Percentiles rank a stretch among this genome's conserved stretches.
phyloP scores from a whole-genome alignment of 2,888 invertebrate species.

The Pycnomerus fuliginosus region DNA sequence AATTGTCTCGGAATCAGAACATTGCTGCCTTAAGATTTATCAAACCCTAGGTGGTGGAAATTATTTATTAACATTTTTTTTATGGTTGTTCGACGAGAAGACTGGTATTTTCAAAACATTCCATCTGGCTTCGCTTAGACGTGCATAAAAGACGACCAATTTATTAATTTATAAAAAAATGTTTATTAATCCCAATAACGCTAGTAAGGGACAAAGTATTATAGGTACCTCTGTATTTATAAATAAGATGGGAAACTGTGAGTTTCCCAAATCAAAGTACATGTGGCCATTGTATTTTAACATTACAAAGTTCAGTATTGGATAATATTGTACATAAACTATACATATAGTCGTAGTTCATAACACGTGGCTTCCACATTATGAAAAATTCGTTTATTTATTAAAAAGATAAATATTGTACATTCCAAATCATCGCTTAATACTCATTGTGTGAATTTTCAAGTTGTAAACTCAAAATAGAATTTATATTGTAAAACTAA shows the following conservation, averaged over 20 bases:
- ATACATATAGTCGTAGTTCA: slow-evolving; percentile 34
- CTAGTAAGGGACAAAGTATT: slow-evolving; percentile 23
- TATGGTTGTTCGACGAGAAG: slow-evolving; percentile 13
- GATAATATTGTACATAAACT: slow-evolving; percentile 35
- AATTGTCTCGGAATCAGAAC: slow-evolving; percentile 21
- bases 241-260: slow-evolving; percentile 10
- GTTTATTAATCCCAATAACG: slow-evolving; percentile 21
- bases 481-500: slow-evolving; percentile 38
- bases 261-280: slow-evolving; percentile 20
- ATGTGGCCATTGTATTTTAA: slow-evolving; percentile 44
- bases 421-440: slow-evolving; percentile 43
- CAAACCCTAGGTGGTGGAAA: slow-evolving; percentile 20
- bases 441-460: slow-evolving; percentile 50
- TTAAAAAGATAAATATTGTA: slow-evolving; percentile 37
- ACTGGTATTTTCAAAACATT: slow-evolving; percentile 25
- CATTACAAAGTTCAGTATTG: slow-evolving; percentile 45
- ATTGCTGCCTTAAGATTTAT: slow-evolving; percentile 28
- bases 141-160: slow-evolving; percentile 17
- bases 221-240: too few species aligned
- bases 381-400: slow-evolving; percentile 38
- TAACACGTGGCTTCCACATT: slow-evolving; percentile 39
- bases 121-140: slow-evolving; percentile 22
- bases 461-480: slow-evolving; percentile 43
- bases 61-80: slow-evolving; percentile 11
- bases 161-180: slow-evolving; percentile 19